Conservation (phyloP, 2,888 invertebrate species). For the Oxyteleia sp. region DNA sequence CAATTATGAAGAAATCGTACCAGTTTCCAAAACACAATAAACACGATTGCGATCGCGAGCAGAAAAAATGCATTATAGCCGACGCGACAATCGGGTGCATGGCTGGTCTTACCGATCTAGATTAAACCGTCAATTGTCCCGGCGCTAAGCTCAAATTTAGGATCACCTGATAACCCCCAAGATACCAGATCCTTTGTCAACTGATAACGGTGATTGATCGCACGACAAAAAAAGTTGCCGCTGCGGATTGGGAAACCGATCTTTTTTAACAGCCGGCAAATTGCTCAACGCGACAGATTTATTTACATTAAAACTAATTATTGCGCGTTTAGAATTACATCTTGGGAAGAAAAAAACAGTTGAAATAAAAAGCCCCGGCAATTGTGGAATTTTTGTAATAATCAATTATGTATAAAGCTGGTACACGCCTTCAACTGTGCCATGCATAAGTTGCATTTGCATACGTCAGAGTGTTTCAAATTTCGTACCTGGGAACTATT, state of each 20-base stretch:
- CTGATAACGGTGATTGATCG: constrained; percentile 6
- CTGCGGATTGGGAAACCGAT: too few species aligned
- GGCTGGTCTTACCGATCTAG: constrained; percentile 1
- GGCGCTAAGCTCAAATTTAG: constrained; percentile 13
- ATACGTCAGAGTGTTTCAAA: too few species aligned
- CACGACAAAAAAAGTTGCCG: neutral
- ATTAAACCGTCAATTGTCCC: constrained; percentile 17
- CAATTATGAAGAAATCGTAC: constrained; percentile 40
- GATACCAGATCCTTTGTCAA: neutral
- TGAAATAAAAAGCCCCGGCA: too few species aligned
- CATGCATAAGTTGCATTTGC: too few species aligned
- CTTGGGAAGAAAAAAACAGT: too few species aligned
- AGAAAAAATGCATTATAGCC: constrained; percentile 6
- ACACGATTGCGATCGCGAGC: constrained; percentile 13
- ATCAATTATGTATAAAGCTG: too few species aligned
- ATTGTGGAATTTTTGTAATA: too few species aligned
- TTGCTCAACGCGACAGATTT: neutral
- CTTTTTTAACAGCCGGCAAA: too few species aligned
- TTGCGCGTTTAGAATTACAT: too few species aligned
- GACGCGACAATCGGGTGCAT: constrained; percentile 10
- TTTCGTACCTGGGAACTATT: too few species aligned
- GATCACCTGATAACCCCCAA: neutral
- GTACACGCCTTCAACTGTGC: too few species aligned
- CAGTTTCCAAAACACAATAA: constrained; percentile 36
- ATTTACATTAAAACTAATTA: constrained; percentile 2